These are phyloP conservation scores for Venturia canescens DNA, from an alignment of 1,140 invertebrate genomes.

Conservation along the genomic window DNA sequence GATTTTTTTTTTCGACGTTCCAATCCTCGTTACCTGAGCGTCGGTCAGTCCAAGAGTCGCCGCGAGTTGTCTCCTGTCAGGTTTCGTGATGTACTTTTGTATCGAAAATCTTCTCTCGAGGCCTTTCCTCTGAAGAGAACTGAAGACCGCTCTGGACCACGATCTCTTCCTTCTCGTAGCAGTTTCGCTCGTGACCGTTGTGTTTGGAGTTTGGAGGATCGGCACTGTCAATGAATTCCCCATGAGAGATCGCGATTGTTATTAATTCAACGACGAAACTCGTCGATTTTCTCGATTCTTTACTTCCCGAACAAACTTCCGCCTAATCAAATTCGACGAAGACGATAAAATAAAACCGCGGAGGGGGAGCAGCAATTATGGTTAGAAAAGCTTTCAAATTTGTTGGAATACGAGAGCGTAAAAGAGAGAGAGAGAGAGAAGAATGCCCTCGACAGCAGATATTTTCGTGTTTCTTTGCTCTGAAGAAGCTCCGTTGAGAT, in stretches of 20 bases:
- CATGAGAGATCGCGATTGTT: too few species aligned
- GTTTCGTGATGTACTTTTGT: conserved; percentile 97
- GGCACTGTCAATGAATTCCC: conserved; percentile 48
- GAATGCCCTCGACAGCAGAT: conserved; percentile 57
- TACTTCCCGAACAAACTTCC: too few species aligned
- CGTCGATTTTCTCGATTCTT: background rate
- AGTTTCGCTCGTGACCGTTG: conserved; percentile 51
- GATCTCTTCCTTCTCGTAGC: conserved; percentile 87
- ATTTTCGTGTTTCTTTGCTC: conserved; percentile 37
- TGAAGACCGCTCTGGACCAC: conserved; percentile 96
- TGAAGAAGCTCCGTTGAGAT: conserved; percentile 43
- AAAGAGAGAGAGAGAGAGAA: background rate
- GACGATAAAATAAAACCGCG: conserved; percentile 14
- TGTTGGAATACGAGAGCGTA: conserved; percentile 14
- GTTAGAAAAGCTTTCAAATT: background rate
- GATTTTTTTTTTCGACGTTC: too few species aligned
- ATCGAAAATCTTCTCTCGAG: conserved; percentile 93
- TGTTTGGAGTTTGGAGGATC: conserved; percentile 48
- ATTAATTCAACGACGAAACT: too few species aligned
- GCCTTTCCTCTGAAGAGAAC: conserved; percentile 93
- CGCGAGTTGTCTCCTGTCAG: conserved; percentile 92
- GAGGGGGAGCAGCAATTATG: conserved; percentile 8
- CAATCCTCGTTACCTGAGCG: conserved; percentile 80
- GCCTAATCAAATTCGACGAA: too few species aligned
- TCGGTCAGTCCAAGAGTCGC: conserved; percentile 94